phyloP scores from a whole-genome alignment of 2,888 invertebrate genomes.

The Tetragnatha montana region DNA sequence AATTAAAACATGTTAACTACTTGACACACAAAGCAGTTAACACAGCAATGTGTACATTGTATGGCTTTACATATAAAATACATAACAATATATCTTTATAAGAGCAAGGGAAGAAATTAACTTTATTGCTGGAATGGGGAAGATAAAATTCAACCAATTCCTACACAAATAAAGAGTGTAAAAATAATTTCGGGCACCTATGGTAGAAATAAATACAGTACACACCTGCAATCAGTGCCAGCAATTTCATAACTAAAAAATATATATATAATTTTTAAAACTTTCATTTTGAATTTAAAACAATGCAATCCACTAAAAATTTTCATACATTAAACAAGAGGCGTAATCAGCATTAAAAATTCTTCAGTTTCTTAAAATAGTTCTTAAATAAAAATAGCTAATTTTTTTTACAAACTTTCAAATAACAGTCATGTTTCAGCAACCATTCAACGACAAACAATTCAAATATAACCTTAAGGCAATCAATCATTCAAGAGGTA shows the following conservation, averaged over 20 bases:
- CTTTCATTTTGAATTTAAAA: not conserved
- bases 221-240: not conserved
- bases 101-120: conserved; percentile 34
- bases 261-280: not conserved
- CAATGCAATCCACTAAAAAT: not conserved
- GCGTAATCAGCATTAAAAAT: not conserved
- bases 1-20: conserved; percentile 68
- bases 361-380: not conserved
- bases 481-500: not conserved
- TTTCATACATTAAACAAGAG: not conserved
- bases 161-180: not conserved
- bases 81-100: conserved; percentile 48
- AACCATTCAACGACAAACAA: not conserved
- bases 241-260: no score
- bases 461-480: not conserved
- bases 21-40: conserved; percentile 69
- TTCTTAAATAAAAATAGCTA: not conserved
- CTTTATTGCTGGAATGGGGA: conserved; percentile 60
- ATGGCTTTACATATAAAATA: conserved; percentile 68
- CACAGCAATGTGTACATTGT: conserved; percentile 68
- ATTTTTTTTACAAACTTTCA: not conserved
- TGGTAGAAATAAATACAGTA: not conserved
- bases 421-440: not conserved
- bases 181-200: not conserved
- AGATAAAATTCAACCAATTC: conserved; percentile 16